phyloP scores from a whole-genome alignment of 2,113 vertebrate species.

The Ctenomys sociabilis region DNA sequence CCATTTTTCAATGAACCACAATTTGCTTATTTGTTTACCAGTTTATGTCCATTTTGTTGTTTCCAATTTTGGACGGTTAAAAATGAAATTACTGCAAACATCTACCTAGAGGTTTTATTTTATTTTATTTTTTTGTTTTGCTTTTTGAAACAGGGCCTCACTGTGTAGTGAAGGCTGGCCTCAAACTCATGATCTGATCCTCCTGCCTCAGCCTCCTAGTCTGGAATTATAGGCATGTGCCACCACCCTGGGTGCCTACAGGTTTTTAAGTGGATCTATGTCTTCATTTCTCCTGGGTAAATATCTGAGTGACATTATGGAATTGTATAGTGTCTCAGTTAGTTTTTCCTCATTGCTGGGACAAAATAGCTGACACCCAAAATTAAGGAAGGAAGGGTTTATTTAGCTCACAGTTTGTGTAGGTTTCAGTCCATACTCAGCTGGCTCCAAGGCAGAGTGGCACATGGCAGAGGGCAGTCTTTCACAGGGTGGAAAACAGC shows the following conservation, averaged over 20 bases:
- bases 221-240: not conserved
- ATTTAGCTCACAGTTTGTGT: no score
- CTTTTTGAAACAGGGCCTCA: not conserved
- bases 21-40: not conserved
- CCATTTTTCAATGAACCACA: not conserved
- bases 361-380: no score
- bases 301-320: not conserved
- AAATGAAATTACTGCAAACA: not conserved
- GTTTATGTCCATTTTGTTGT: conserved; percentile 1
- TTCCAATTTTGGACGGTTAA: not conserved
- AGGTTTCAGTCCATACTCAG: no score
- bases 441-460: no score
- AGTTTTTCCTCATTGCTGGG: no score
- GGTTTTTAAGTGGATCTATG: not conserved
- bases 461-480: no score
- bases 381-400: no score
- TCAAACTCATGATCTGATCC: not conserved
- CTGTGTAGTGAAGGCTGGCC: not conserved
- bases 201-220: not conserved
- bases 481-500: no score
- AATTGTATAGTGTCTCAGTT: not conserved
- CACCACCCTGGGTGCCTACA: not conserved
- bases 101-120: not conserved
- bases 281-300: conserved; percentile 8
- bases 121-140: not conserved